Conservation (phyloP, 2,113 vertebrate species). For the Mirza zaza region DNA sequence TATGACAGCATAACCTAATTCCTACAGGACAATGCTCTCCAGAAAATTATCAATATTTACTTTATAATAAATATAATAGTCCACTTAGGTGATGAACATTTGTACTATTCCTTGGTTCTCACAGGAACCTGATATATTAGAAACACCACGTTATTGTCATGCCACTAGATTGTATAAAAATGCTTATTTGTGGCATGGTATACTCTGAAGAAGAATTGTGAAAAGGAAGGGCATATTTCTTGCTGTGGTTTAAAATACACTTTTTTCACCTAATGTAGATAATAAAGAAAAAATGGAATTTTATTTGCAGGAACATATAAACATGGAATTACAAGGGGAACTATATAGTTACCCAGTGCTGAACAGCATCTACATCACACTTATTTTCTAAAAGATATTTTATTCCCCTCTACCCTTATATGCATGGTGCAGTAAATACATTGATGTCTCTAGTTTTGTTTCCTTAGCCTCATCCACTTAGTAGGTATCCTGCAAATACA, state of each 20-base stretch:
- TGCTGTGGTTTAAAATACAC: background rate
- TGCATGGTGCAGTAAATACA: background rate
- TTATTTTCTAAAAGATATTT: background rate
- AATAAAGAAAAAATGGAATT: background rate
- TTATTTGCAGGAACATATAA: background rate
- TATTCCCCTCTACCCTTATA: background rate
- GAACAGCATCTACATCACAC: background rate
- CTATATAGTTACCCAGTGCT: background rate
- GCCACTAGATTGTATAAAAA: background rate
- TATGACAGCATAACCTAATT: background rate
- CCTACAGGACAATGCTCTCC: background rate
- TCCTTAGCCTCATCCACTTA: background rate
- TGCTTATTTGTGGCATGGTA: background rate
- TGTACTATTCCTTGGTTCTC: background rate
- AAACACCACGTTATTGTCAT: background rate
- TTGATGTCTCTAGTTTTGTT: background rate
- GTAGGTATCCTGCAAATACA: background rate
- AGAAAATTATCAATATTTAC: background rate
- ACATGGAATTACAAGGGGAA: background rate
- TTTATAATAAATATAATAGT: background rate
- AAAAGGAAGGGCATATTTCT: background rate
- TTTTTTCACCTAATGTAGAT: background rate
- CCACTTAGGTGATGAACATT: background rate
- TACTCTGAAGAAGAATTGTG: background rate
- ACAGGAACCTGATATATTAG: background rate